These are phyloP conservation scores for Danio jaintianensis DNA, from an alignment of 2,797 vertebrate genomes.

Conservation along the genomic window DNA sequence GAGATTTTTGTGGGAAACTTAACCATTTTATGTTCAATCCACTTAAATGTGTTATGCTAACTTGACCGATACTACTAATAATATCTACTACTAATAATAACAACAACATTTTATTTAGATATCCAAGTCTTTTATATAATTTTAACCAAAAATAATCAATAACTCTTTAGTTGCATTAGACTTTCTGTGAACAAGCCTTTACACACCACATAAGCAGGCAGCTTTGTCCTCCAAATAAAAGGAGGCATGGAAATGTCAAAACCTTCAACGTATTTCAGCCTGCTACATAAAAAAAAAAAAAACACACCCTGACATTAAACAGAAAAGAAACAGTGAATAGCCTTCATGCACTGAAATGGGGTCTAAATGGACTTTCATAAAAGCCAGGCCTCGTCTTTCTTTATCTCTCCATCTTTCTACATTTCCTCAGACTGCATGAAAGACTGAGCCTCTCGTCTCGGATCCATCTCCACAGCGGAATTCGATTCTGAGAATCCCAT, in stretches of 20 bases:
- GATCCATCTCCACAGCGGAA: slow-evolving; percentile 62
- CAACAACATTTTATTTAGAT: neutral
- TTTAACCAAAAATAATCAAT: no score
- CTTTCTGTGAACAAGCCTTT: neutral
- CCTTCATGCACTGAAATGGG: slow-evolving; percentile 46
- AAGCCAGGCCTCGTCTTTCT: slow-evolving; percentile 57
- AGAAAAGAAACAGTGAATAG: slow-evolving; percentile 48
- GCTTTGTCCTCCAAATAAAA: slow-evolving; percentile 27
- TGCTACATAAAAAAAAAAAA: slow-evolving; percentile 9
- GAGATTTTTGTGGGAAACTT: no score
- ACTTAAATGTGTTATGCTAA: no score
- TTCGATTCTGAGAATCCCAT: slow-evolving; percentile 64
- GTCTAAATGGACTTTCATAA: slow-evolving; percentile 63
- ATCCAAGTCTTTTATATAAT: neutral
- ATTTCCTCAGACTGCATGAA: slow-evolving; percentile 59
- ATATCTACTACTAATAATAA: no score
- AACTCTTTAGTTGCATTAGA: neutral
- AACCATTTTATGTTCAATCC: no score
- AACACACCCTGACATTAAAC: slow-evolving; percentile 37
- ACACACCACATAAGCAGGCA: neutral
- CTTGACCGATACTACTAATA: no score
- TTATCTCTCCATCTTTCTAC: slow-evolving; percentile 61
- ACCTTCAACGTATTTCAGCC: slow-evolving; percentile 1
- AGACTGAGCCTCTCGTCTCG: slow-evolving; percentile 45
- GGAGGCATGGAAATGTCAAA: slow-evolving; percentile 24